Percentiles rank a stretch among this genome's conserved stretches.
phyloP scores from a whole-genome alignment of 2,113 vertebrate genomes.

The Glaucomys volans region DNA sequence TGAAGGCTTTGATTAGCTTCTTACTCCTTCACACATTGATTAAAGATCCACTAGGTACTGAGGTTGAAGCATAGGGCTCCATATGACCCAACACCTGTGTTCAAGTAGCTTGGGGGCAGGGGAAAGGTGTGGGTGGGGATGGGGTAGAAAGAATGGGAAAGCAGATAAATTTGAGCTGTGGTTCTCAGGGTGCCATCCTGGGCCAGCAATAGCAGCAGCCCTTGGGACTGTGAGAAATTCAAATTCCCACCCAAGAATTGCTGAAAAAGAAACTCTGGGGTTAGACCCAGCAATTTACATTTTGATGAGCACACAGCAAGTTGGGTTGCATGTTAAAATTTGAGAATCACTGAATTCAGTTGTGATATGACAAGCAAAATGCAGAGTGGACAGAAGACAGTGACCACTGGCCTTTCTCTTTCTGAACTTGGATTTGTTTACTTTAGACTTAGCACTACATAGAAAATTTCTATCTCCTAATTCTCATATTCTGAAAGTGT shows the following conservation, averaged over 20 bases:
- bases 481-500: neutral
- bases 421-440: neutral
- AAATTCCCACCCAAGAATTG: neutral
- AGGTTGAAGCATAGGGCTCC: neutral
- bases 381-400: neutral
- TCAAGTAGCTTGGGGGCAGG: accelerated
- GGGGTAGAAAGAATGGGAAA: neutral
- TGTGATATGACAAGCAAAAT: neutral
- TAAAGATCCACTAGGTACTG: neutral
- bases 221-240: neutral
- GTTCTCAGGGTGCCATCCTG: neutral
- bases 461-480: neutral
- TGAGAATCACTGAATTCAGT: neutral
- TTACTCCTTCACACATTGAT: neutral
- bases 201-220: neutral
- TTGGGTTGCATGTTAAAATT: neutral
- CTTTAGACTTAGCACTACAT: neutral
- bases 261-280: neutral
- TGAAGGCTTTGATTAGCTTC: neutral
- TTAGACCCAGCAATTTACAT: neutral
- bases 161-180: neutral
- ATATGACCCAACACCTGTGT: neutral
- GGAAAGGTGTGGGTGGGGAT: neutral
- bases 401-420: accelerated
- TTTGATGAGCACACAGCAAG: neutral